These are phyloP conservation scores for Seriola aureovittata DNA, from an alignment of 2,113 vertebrate species.

Conservation along the genomic window DNA sequence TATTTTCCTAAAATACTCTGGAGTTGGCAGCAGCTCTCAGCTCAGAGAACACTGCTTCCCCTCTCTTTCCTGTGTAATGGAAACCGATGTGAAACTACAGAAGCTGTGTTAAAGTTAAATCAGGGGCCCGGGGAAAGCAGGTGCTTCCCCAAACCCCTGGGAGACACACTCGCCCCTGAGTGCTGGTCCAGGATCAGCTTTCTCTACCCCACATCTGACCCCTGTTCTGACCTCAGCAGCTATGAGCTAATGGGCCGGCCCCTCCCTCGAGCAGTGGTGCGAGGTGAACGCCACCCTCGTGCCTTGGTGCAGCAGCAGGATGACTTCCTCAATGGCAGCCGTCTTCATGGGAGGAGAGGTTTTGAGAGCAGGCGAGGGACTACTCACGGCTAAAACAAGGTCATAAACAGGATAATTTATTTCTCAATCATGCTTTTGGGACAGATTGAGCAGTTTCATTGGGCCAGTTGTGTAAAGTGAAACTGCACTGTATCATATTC, in stretches of 20 bases:
- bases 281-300: not conserved
- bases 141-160: conserved; percentile 46
- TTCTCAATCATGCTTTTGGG: conserved; percentile 16
- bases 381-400: conserved; percentile 20
- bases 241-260: conserved; percentile 3
- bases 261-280: not conserved
- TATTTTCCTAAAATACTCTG: conserved; percentile 58
- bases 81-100: conserved; percentile 49
- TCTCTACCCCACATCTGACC: conserved; percentile 5
- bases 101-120: conserved; percentile 56
- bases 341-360: conserved; percentile 13
- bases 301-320: conserved; percentile 8
- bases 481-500: conserved; percentile 50
- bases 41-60: conserved; percentile 58
- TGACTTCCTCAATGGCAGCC: conserved; percentile 10
- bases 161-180: conserved; percentile 13
- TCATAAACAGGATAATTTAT: conserved; percentile 36
- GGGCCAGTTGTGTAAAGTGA: conserved; percentile 34
- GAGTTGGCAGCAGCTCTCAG: conserved; percentile 49
- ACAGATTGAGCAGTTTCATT: conserved; percentile 36
- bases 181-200: conserved; percentile 24
- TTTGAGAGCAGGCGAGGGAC: not conserved
- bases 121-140: conserved; percentile 33
- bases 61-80: conserved; percentile 34
- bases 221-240: conserved; percentile 6